These are phyloP conservation scores for Dolichoris vasculosae DNA, from an alignment of 1,140 invertebrate species.

Conservation along the genomic window DNA sequence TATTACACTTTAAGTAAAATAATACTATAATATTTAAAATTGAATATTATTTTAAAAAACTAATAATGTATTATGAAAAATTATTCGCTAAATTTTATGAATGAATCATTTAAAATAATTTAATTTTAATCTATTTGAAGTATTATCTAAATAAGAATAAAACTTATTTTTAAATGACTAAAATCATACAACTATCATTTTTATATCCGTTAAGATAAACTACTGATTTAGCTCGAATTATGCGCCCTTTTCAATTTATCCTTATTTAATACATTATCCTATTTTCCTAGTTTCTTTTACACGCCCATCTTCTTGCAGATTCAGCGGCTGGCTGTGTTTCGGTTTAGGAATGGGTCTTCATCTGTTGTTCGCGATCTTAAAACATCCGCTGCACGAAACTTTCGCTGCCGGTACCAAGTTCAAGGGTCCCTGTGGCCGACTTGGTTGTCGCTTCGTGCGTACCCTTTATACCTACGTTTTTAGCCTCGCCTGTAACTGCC, in stretches of 20 bases:
- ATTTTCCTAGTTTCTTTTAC: background rate
- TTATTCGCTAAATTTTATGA: too few relatives aligned
- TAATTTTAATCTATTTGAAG: too few relatives aligned
- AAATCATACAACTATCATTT: too few relatives aligned
- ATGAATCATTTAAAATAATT: too few relatives aligned
- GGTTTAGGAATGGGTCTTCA: slow-evolving; percentile 73
- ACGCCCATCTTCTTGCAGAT: slow-evolving; percentile 56
- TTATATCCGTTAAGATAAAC: too few relatives aligned
- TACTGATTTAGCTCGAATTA: background rate
- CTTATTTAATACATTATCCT: background rate
- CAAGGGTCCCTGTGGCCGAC: slow-evolving; percentile 21
- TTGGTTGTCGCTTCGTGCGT: slow-evolving; percentile 58
- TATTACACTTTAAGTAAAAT: too few relatives aligned
- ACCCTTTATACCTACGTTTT: slow-evolving; percentile 78
- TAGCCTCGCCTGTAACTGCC: slow-evolving; percentile 75
- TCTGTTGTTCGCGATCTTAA: slow-evolving; percentile 71
- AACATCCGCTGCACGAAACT: slow-evolving; percentile 58
- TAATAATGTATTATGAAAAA: too few relatives aligned
- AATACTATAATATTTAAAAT: too few relatives aligned
- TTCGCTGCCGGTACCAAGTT: slow-evolving; percentile 49
- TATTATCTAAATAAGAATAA: too few relatives aligned
- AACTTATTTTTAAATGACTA: too few relatives aligned
- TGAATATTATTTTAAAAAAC: too few relatives aligned
- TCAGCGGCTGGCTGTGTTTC: slow-evolving; percentile 72
- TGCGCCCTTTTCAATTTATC: background rate